Base-by-base conservation (phyloP, 2,797 vertebrate species). In the Bufotes viridis region DNA sequence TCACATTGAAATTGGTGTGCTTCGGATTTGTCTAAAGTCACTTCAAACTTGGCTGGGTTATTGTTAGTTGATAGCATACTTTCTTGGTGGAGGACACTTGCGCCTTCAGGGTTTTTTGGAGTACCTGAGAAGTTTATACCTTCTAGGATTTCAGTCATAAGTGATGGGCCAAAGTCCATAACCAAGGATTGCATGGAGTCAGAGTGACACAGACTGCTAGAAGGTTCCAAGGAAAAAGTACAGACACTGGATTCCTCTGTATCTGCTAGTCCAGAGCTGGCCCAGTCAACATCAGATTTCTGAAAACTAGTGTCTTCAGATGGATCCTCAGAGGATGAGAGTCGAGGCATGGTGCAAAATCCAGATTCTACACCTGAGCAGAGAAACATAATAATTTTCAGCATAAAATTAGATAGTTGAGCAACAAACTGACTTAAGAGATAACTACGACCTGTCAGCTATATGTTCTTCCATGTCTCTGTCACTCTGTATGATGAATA, bases 101-200 rank as follows among this genome's bases (percentile, higher is more conserved):
- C 60, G 4, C 61, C 34, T 9, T 78, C 88, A 11, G 67, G 81
- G 57, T 85, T 60, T 20, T 78, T 65, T 24, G 22, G 88, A 84
- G 86, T 84, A 88, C 93, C 91, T 0, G 96, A 92, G 92, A 96
- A 96, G 93, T 96, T 97, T 84, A 99, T 97, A 91, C 97, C 92
- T 67, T 96, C 95, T 87, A 99, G 93, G 0, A 99, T 94, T 92
- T 99, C 98, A 0, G 94, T 96, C 96, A 99, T 97, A 24, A 99
- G 96, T 3, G 98, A 99, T 8, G 98, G 98, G 9, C 98, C 98
- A 0, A 99, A 95, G 93, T 99, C 98, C 0, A 99, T 92, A 1
- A 95, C 97, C 93, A 99, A 98, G 11, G 98, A 99, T 86, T 95
- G 92, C 81, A 98, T 93, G 67, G 98, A 99, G 92, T 99, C 98